Conservation (phyloP, 2,113 vertebrate genomes). For the Cygnus buccinator region DNA sequence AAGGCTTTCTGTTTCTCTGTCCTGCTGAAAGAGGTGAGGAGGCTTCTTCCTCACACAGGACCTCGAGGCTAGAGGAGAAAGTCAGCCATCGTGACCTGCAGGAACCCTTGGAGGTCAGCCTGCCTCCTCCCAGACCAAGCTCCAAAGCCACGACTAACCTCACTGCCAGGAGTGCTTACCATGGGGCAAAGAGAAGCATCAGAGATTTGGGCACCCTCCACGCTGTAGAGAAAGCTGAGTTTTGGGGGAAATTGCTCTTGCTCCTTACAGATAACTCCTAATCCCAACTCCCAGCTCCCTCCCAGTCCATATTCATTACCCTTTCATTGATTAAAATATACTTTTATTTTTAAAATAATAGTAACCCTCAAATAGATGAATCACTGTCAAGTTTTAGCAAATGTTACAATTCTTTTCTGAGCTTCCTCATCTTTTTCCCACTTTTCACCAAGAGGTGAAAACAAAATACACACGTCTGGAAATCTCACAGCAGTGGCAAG, state of each 20-base stretch:
- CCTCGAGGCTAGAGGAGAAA: background rate
- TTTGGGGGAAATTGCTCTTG: background rate
- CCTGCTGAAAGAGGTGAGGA: background rate
- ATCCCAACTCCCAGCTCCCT: fast-evolving
- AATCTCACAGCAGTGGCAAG: background rate
- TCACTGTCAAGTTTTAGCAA: background rate
- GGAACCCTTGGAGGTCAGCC: background rate
- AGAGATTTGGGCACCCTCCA: fast-evolving
- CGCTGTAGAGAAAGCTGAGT: background rate
- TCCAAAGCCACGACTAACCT: background rate
- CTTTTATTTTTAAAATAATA: background rate
- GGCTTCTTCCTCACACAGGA: background rate
- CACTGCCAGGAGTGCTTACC: too few species aligned
- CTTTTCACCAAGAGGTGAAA: background rate
- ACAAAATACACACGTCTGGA: background rate
- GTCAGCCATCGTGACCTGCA: background rate
- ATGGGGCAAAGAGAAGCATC: background rate
- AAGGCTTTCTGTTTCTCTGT: background rate
- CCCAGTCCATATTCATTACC: background rate
- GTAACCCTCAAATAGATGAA: background rate
- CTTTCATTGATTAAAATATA: background rate
- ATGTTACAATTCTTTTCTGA: background rate
- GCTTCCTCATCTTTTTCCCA: background rate
- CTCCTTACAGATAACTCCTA: background rate
- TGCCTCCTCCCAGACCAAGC: background rate